phyloP scores from a whole-genome alignment of 2,797 vertebrate species.

The Clarias laeviceps region DNA sequence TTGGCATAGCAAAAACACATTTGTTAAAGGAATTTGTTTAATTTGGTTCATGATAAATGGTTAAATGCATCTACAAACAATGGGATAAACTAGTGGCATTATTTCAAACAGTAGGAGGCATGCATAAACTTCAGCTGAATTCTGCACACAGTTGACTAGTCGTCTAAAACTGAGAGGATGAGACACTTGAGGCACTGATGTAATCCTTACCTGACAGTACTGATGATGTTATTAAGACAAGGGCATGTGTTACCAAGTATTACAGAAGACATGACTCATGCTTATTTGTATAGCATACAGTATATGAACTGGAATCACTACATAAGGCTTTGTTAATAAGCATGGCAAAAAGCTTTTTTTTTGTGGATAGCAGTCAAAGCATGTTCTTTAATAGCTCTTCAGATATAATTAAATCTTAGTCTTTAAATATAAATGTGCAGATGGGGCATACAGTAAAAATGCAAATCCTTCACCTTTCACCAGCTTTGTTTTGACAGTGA shows the following conservation, averaged over 20 bases:
- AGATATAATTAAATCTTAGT: constrained; percentile 58
- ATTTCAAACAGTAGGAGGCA: constrained; percentile 5
- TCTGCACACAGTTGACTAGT: neutral
- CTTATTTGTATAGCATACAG: neutral
- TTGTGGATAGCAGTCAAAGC: constrained; percentile 35
- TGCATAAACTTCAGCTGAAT: neutral
- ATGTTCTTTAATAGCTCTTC: constrained; percentile 40
- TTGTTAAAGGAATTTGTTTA: neutral
- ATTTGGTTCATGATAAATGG: neutral
- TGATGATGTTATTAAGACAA: constrained; percentile 6
- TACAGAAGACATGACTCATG: neutral
- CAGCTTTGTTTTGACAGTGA: constrained; percentile 59
- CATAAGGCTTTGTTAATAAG: constrained; percentile 21
- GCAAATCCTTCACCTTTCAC: constrained; percentile 60
- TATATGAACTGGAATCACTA: neutral
- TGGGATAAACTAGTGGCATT: neutral
- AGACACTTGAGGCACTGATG: constrained; percentile 1
- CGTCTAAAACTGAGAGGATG: neutral
- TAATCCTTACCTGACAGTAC: neutral
- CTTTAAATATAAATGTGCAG: constrained; percentile 61
- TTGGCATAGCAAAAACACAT: neutral
- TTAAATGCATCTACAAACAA: neutral
- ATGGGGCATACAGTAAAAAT: constrained; percentile 58
- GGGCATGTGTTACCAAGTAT: constrained; percentile 5
- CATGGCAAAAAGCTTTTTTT: neutral